These are phyloP conservation scores for Megalonaias nervosa DNA, from an alignment of 1,140 invertebrate genomes.

Conservation along the genomic window DNA sequence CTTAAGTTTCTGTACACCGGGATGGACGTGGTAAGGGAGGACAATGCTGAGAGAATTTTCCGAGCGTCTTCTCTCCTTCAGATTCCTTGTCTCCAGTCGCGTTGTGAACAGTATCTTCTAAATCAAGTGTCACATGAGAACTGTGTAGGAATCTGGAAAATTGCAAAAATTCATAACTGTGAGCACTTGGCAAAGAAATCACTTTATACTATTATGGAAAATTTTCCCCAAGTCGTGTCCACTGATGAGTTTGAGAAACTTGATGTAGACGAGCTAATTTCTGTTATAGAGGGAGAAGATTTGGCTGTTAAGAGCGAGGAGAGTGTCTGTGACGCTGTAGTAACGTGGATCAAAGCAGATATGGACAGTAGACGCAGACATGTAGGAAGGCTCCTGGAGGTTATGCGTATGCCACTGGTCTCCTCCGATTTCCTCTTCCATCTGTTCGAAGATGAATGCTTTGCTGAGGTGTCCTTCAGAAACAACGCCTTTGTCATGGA, in stretches of 20 bases:
- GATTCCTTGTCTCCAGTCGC: constrained; percentile 58
- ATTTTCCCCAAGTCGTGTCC: constrained; percentile 51
- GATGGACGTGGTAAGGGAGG: constrained; percentile 49
- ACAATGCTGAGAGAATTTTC: constrained; percentile 60
- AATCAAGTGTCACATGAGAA: constrained; percentile 54
- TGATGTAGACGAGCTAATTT: constrained; percentile 59
- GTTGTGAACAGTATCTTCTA: constrained; percentile 60
- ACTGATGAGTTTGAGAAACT: constrained; percentile 53
- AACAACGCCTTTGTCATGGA: constrained; percentile 38
- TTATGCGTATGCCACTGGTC: constrained; percentile 51
- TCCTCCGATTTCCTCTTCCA: constrained; percentile 59
- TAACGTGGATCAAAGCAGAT: constrained; percentile 56
- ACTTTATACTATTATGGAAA: constrained; percentile 49
- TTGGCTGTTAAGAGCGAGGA: constrained; percentile 54
- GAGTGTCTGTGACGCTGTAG: constrained; percentile 54
- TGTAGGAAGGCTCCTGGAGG: constrained; percentile 45
- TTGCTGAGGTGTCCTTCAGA: constrained; percentile 14
- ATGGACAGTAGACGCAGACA: constrained; percentile 36
- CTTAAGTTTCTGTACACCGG: constrained; percentile 60
- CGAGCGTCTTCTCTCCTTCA: constrained; percentile 58
- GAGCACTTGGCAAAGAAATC: constrained; percentile 52
- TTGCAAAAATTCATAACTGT: constrained; percentile 57
- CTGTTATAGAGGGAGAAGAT: constrained; percentile 50
- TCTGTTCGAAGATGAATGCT: constrained; percentile 33
- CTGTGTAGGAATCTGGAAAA: constrained; percentile 59